These are phyloP conservation scores for Redunca redunca DNA, from an alignment of 2,113 vertebrate species.

Conservation along the genomic window DNA sequence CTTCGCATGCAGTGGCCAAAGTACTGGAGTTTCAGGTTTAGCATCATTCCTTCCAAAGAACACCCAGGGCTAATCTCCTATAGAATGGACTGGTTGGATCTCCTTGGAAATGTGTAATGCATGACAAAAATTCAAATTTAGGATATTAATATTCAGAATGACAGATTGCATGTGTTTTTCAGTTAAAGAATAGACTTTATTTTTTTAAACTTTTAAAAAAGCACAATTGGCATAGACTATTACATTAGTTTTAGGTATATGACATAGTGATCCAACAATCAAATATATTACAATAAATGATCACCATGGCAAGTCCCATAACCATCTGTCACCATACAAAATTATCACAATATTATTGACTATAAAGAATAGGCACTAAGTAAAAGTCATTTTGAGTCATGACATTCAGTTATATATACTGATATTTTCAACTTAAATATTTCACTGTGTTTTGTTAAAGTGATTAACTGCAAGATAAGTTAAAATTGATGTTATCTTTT, in stretches of 20 bases:
- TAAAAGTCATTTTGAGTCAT: not conserved
- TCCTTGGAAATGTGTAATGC: not conserved
- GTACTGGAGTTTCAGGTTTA: too few species aligned
- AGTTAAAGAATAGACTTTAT: not conserved
- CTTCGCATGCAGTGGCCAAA: too few species aligned
- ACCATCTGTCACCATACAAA: not conserved
- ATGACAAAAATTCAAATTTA: not conserved
- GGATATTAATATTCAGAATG: not conserved
- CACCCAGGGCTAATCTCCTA: too few species aligned
- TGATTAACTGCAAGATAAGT: not conserved
- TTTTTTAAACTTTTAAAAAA: not conserved
- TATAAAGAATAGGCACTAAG: not conserved
- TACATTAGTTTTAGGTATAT: not conserved
- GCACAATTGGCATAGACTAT: not conserved
- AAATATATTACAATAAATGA: not conserved
- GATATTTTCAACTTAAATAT: conserved; percentile 1
- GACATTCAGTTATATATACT: not conserved
- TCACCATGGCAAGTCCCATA: not conserved
- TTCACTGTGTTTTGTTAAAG: not conserved
- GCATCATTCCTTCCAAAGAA: too few species aligned
- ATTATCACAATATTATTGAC: not conserved
- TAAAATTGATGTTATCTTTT: conserved; percentile 11
- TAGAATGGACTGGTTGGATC: too few species aligned
- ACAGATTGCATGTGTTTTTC: not conserved
- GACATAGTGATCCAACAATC: not conserved